Conservation (phyloP, 2,113 vertebrate genomes). For the Octodon degus region DNA sequence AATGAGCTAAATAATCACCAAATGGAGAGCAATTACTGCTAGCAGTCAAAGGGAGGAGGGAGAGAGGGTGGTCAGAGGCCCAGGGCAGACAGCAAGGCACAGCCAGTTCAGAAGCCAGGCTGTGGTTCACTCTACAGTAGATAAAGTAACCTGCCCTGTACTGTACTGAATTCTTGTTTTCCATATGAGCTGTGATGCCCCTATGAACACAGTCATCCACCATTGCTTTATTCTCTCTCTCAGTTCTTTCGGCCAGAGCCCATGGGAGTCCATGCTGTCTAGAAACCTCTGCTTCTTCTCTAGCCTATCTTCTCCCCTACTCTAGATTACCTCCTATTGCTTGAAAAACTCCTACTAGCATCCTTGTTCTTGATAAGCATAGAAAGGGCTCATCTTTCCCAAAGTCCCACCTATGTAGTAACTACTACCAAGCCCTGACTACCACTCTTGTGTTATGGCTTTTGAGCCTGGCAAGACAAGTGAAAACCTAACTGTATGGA, state of each 20-base stretch:
- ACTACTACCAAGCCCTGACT: not conserved
- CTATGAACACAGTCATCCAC: not conserved
- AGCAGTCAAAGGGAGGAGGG: not conserved
- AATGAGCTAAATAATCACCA: conserved; percentile 70
- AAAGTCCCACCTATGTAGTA: not conserved
- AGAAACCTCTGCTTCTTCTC: not conserved
- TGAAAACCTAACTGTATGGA: not conserved
- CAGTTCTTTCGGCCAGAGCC: not conserved
- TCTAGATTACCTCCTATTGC: not conserved
- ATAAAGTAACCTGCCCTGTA: not conserved
- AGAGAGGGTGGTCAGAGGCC: conserved; percentile 30
- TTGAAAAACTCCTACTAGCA: not conserved
- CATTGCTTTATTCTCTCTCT: not conserved
- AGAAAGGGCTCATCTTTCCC: not conserved
- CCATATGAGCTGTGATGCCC: not conserved
- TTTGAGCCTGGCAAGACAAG: not conserved
- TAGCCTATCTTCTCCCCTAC: not conserved
- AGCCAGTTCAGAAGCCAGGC: not conserved
- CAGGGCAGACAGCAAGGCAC: not conserved
- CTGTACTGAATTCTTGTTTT: not conserved
- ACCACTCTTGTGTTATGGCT: not conserved
- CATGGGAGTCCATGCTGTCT: not conserved
- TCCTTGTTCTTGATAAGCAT: not conserved
- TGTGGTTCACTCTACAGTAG: not conserved
- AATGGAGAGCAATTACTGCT: conserved; percentile 61